phyloP scores from a whole-genome alignment of 2,113 vertebrate species.

The Neolamprologus sp. region DNA sequence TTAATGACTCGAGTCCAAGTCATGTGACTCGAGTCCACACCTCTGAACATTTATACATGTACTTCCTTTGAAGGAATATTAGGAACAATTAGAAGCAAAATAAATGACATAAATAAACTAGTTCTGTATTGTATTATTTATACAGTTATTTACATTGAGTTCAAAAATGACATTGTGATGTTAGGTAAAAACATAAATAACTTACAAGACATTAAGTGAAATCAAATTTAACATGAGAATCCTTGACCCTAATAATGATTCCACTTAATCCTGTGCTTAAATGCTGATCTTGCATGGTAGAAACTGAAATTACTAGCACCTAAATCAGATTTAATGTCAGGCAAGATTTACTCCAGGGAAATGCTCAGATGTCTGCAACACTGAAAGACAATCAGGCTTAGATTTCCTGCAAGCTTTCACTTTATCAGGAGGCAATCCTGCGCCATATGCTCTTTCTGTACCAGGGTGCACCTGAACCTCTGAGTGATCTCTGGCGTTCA shows the following conservation, averaged over 20 bases:
- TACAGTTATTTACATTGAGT: neutral
- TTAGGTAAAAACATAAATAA: neutral
- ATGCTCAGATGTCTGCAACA: neutral
- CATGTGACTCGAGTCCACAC: too few relatives aligned
- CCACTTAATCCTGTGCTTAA: neutral
- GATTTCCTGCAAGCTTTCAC: neutral
- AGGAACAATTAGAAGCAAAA: neutral
- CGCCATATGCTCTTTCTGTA: neutral
- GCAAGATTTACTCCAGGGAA: neutral
- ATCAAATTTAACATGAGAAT: neutral
- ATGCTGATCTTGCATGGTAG: neutral
- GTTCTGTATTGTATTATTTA: neutral
- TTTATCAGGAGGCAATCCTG: neutral
- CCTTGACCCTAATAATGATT: neutral
- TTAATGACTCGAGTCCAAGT: too few relatives aligned
- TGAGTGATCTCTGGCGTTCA: neutral
- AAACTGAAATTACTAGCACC: neutral
- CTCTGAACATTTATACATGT: neutral
- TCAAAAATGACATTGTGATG: neutral
- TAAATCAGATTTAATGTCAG: neutral
- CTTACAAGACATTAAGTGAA: neutral
- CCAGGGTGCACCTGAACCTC: neutral
- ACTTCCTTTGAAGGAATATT: neutral
- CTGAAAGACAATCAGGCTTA: neutral
- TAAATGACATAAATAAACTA: neutral